Evolutionary conservation across 2,888 invertebrate species (phyloP).

Genomic region (Lampropteryx suffumata): DNA sequence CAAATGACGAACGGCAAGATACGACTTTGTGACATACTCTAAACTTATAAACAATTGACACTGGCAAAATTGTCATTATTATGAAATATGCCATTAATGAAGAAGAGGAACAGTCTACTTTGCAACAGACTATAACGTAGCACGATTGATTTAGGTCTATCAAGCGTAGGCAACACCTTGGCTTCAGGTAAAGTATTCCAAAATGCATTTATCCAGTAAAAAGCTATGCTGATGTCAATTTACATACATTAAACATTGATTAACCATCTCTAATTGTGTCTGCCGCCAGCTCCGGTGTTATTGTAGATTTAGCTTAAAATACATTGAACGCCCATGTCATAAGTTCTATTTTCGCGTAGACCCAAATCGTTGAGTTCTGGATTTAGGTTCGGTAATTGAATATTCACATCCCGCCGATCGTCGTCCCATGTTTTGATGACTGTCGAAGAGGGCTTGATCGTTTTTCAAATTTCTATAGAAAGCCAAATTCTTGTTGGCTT

Average conservation of each 20-base stretch:
- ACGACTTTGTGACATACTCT: too few species aligned
- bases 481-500: conserved; percentile 4
- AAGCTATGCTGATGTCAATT: conserved; percentile 49
- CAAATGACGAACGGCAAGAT: too few species aligned
- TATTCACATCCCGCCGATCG: conserved; percentile 64
- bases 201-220: conserved; percentile 33
- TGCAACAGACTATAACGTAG: too few species aligned
- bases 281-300: conserved; percentile 38
- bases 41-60: too few species aligned
- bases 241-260: conserved; percentile 60
- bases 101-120: too few species aligned
- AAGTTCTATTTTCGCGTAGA: conserved; percentile 42
- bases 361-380: conserved; percentile 33
- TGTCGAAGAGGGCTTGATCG: conserved; percentile 41
- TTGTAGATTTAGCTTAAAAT: conserved; percentile 24
- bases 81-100: too few species aligned
- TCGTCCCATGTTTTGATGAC: conserved; percentile 58
- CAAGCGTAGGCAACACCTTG: background rate
- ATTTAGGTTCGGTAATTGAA: conserved; percentile 64
- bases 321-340: conserved; percentile 24
- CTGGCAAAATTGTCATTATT: too few species aligned
- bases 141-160: too few species aligned
- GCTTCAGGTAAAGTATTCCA: conserved; percentile 5
- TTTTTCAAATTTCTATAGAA: conserved; percentile 36
- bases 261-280: conserved; percentile 53